A percentile compares a stretch with the other conserved stretches of the same genome.
Evolutionary conservation across 2,888 invertebrate genomes (phyloP).

Genomic region (Oscheius sp.): DNA sequence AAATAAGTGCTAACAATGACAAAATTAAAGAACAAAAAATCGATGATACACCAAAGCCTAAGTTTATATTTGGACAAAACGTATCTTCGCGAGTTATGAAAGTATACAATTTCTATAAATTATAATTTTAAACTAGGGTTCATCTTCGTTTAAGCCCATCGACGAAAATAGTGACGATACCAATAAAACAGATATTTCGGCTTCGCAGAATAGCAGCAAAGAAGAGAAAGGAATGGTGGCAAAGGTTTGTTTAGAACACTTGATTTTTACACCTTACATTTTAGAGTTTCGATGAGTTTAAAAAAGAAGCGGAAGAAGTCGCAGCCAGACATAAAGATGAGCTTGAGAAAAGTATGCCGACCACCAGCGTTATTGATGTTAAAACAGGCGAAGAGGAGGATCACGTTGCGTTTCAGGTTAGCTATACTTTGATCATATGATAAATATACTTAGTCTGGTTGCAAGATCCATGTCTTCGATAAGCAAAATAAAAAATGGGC

Average conservation of each 20-base stretch:
- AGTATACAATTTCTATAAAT: not conserved
- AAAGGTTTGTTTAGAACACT: not conserved
- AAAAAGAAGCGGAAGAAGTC: constrained; percentile 22
- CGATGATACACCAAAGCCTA: constrained; percentile 11
- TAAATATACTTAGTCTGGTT: constrained; percentile 50
- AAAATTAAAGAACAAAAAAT: constrained; percentile 41
- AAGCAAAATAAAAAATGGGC: constrained; percentile 53
- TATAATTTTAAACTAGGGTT: not conserved
- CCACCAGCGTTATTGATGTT: constrained; percentile 49
- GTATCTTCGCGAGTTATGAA: constrained; percentile 41
- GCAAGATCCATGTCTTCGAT: constrained; percentile 66
- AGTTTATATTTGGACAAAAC: constrained; percentile 49
- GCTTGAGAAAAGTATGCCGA: constrained; percentile 47
- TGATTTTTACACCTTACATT: not conserved
- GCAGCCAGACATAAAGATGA: constrained; percentile 30
- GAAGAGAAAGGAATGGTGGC: constrained; percentile 5
- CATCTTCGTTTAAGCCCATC: not conserved
- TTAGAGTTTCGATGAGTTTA: constrained; percentile 22
- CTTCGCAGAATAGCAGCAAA: not conserved
- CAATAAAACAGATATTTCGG: not conserved
- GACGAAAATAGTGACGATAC: too few species aligned
- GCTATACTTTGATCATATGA: not conserved
- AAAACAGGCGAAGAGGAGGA: constrained; percentile 66
- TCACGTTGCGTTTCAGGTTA: constrained; percentile 54
- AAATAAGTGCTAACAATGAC: constrained; percentile 28